Evolutionary conservation across 2,888 invertebrate species (phyloP).

Genomic region (Conomelus anceps): DNA sequence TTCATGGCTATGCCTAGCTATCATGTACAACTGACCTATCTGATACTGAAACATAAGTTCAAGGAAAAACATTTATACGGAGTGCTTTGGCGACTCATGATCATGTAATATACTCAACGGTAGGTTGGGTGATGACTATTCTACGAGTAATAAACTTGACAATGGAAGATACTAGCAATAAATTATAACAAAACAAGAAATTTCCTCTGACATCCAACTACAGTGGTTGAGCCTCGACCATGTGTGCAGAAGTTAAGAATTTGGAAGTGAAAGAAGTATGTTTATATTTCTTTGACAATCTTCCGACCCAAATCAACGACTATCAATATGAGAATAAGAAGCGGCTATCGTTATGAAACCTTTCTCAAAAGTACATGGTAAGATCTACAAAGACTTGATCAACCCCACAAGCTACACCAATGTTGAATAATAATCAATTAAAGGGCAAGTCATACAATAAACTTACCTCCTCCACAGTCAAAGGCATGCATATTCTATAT

Average conservation of each 20-base stretch:
- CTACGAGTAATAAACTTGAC: no score
- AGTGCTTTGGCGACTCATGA: not conserved
- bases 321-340: not conserved
- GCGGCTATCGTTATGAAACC: not conserved
- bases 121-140: no score
- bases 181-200: no score
- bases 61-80: not conserved
- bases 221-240: no score
- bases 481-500: constrained; percentile 87
- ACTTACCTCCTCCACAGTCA: constrained; percentile 81
- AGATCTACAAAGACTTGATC: not conserved
- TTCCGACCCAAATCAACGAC: not conserved
- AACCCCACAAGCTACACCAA: not conserved
- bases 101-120: no score
- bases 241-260: not conserved
- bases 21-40: constrained; percentile 91
- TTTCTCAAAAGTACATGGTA: not conserved
- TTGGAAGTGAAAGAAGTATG: not conserved
- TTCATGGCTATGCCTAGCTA: constrained; percentile 85
- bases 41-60: constrained; percentile 59
- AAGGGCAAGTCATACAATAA: not conserved
- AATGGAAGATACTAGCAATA: no score
- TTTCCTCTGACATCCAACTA: no score
- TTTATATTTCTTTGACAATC: not conserved
- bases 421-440: not conserved